Evolutionary conservation across 1,140 invertebrate species (phyloP).

Genomic region (Oscheius sp.): DNA sequence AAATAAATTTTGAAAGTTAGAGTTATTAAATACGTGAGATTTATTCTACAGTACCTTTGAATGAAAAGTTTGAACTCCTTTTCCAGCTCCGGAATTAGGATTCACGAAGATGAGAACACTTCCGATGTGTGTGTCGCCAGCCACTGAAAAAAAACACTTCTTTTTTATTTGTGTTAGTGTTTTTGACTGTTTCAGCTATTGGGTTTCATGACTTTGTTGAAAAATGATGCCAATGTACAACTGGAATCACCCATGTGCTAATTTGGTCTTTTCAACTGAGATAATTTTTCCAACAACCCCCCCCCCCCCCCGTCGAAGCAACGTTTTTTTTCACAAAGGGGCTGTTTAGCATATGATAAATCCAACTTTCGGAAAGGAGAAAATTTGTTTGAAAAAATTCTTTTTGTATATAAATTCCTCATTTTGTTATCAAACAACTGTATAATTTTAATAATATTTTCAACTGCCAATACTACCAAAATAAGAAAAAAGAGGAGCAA

Average conservation of each 20-base stretch:
- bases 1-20: too few species aligned
- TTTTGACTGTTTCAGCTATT: too few species aligned
- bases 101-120: conserved; percentile 48
- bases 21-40: too few species aligned
- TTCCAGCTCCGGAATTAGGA: conserved; percentile 46
- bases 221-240: not conserved
- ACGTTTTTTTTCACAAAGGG: too few species aligned
- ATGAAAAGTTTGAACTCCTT: conserved; percentile 38
- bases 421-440: not conserved
- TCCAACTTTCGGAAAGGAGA: not conserved
- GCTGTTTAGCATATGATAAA: not conserved
- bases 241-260: not conserved
- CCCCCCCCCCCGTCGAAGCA: too few species aligned
- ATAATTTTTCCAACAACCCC: too few species aligned
- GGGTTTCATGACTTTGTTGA: not conserved
- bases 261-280: not conserved
- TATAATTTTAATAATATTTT: not conserved
- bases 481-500: not conserved
- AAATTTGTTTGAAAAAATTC: not conserved
- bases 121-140: not conserved
- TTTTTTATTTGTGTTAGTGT: not conserved
- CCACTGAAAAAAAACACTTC: not conserved
- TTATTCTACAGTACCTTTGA: too few species aligned
- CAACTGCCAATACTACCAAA: not conserved
- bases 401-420: not conserved